Evolutionary conservation across 2,888 invertebrate genomes (phyloP), one percentile per base, ranked within the genome.

Genomic region (Acheta domesticus): DNA sequence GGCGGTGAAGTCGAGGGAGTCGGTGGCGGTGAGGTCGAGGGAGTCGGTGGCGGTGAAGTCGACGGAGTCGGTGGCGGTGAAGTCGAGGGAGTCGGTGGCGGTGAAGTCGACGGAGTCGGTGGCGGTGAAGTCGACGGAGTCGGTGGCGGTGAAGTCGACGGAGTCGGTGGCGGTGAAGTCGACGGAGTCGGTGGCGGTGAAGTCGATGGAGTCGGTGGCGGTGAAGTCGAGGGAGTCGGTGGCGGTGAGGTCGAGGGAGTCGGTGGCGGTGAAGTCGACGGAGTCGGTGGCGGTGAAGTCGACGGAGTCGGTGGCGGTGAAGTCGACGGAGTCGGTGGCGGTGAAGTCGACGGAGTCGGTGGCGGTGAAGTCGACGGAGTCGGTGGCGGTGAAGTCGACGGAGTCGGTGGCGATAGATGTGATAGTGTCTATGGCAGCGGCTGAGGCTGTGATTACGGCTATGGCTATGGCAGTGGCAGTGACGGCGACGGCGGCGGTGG

Each of bases 331-430:
- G 62, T 4, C 0, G 62, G 16, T 0, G 14, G 62, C 50, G 14
- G 36, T 2, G 4, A 4, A 0, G 36, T 2, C 5, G 8, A 8
- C 5, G 36, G 8, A 0, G 36, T 5, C 62, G 3, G 1, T n/a
- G 14, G 16, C 8, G n/a, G 0, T 19, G 14, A 3, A 0, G 4
- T 0, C 5, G n/a, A 1, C 62, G n/a, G 16, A 5, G n/a, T 0
- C 62, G 8, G 62, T 36, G 16, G n/a, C 62, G 3, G 62, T 14
- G n/a, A 23, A 62, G 16, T 19, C 16, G 62, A 62, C 2, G 2
- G 1, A 19, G 62, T 62, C 62, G 19, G 16, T 19, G 62, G 2
- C 19, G 3, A 16, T 19, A 0, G 16, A 1, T 19, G 62, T 1
- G 2, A 1, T 19, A 4, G 16, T 1, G 14, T 1, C 0, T 1